Evolutionary conservation across 2,113 vertebrate genomes (phyloP).

Genomic region (Heterotis niloticus): DNA sequence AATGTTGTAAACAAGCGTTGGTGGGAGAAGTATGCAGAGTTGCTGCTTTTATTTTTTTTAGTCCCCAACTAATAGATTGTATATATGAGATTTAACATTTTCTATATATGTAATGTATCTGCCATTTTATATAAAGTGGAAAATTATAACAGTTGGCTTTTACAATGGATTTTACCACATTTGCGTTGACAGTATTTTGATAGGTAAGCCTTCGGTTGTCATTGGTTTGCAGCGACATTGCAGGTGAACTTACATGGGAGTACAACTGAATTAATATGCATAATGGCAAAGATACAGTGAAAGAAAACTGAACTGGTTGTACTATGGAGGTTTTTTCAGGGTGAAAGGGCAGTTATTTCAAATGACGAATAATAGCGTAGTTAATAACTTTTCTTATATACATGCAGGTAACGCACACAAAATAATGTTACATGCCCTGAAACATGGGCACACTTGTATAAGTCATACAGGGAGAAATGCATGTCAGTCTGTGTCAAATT

Average conservation of each 20-base stretch:
- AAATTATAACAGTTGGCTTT: background rate
- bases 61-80: no score
- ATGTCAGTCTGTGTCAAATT: background rate
- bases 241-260: background rate
- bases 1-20: no score
- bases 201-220: background rate
- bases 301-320: constrained; percentile 4
- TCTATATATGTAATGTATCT: background rate
- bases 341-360: background rate
- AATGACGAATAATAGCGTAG: no score
- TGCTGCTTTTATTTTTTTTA: no score
- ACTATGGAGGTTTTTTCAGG: background rate
- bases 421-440: no score
- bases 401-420: no score
- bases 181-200: constrained; percentile 12
- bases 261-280: constrained; percentile 9
- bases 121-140: background rate
- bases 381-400: no score
- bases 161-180: background rate
- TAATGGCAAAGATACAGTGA: constrained; percentile 3
- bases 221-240: background rate
- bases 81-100: no score
- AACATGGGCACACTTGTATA: background rate
- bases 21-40: no score
- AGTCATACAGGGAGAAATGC: background rate